Base-by-base conservation (phyloP, 1,140 invertebrate genomes). In the Caenorhabditis remanei region DNA sequence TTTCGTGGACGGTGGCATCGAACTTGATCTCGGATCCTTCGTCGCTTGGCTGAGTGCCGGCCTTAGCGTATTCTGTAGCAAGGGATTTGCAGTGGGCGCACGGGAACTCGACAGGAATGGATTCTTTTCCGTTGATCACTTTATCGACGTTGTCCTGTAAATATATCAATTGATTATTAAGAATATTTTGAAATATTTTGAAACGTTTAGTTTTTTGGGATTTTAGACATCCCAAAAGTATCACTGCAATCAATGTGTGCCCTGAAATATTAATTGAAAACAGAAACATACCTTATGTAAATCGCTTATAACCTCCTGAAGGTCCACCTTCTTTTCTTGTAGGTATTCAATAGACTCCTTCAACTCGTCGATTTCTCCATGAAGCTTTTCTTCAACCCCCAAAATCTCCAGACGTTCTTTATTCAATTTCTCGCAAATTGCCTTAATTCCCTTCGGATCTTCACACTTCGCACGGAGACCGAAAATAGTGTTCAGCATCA, bases 51-150 rank as follows among this genome's bases (percentile, higher is more conserved):
- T 95, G 94, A 89, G 95, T 95, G 46, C 98, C 98, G 88, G 98
- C 98, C 93, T 98, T 98, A 19, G 95, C 96, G 93, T 97, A 99
- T 94, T 99, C 97, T 40, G 98, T 98, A 63, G 96, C 97, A 79
- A 99, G 94, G 67, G 96, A 96, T 84, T 99, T 99, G 94, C 98
- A 99, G 93, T 99, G 98, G 89, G 97, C 97, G 93, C 98, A 99
- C 98, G 99, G 93, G 89, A 92, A 92, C 63, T 92, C 91, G n/a
- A 92, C 91, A 19, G 93, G 87, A 32, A 92, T 84, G 84, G 90
- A 92, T 82, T 92, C 92, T 87, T 92, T 65, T 67, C 85, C 88
- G 40, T 90, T 91, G 88, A 91, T 88, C 46, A 89, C 92, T 40
- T 91, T 86, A 32, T 92, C 90, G 82, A 92, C 93, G 89, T 92